A percentile compares a stretch with the other conserved stretches of the same genome.
phyloP scores from a whole-genome alignment of 2,888 invertebrate genomes.

The Oscheius sp. region DNA sequence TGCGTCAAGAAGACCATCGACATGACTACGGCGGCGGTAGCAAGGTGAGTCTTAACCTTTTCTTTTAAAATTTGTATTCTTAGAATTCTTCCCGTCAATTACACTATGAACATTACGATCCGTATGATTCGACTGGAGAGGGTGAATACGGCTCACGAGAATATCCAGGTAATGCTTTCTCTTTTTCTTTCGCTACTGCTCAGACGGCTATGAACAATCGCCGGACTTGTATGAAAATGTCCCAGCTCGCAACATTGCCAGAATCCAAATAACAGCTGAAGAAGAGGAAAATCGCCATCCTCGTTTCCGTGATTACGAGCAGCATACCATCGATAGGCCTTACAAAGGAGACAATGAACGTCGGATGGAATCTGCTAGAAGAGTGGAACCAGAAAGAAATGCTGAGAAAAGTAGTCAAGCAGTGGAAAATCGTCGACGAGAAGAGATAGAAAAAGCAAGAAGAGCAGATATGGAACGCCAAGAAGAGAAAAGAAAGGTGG shows the following conservation, averaged over 20 bases:
- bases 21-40: conserved; percentile 13
- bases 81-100: background rate
- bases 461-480: conserved; percentile 15
- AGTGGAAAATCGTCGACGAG: conserved; percentile 2
- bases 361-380: conserved; percentile 5
- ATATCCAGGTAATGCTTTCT: conserved; percentile 1
- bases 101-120: conserved; percentile 19
- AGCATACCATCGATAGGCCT: conserved; percentile 19
- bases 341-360: conserved; percentile 3
- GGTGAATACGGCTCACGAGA: conserved; percentile 5
- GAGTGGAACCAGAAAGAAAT: background rate
- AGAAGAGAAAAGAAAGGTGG: conserved; percentile 18
- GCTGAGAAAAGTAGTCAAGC: conserved; percentile 15
- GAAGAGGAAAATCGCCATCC: conserved; percentile 6
- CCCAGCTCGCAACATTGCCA: conserved; percentile 36
- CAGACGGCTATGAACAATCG: conserved; percentile 20
- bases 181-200: background rate
- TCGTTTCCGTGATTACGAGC: conserved; percentile 2
- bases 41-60: background rate
- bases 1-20: conserved; percentile 11
- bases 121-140: conserved; percentile 13
- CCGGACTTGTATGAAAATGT: conserved; percentile 44
- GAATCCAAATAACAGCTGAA: conserved; percentile 39
- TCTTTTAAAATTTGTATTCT: background rate
- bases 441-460: conserved; percentile 11